Evolutionary conservation across 2,113 vertebrate genomes (phyloP).

Genomic region (Petrocephalus zakoni): DNA sequence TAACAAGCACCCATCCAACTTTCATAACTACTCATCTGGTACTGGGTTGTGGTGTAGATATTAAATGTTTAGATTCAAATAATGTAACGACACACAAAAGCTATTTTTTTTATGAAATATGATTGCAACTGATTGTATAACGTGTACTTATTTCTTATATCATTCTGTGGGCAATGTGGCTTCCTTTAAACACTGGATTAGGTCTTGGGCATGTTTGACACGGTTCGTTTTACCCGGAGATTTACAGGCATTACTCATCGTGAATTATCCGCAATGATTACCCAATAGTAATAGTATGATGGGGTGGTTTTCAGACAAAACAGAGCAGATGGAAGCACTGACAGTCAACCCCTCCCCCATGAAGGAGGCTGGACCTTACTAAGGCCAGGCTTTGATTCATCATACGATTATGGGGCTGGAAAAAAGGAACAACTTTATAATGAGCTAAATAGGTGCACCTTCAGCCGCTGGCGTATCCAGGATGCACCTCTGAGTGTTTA

Average conservation of each 20-base stretch:
- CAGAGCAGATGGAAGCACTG: neutral
- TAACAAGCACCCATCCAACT: neutral
- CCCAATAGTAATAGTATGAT: neutral
- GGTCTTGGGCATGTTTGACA: neutral
- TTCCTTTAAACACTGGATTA: neutral
- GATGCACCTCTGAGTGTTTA: neutral
- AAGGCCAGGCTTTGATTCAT: constrained; percentile 1
- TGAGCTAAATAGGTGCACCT: neutral
- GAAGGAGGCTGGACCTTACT: neutral
- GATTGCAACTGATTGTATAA: neutral
- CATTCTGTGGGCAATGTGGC: neutral
- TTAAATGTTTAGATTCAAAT: neutral
- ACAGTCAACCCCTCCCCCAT: neutral
- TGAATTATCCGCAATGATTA: neutral
- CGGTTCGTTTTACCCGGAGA: neutral
- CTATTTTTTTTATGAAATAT: neutral
- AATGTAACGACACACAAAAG: neutral
- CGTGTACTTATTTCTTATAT: neutral
- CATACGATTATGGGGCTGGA: neutral
- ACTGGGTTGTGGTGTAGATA: neutral
- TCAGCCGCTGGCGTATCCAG: neutral
- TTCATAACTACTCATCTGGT: neutral
- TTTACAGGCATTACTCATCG: neutral
- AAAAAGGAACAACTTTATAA: neutral
- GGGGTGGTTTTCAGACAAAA: neutral